Evolutionary conservation across 2,797 vertebrate species (phyloP), one percentile per base, ranked within the genome.

Genomic region (Rhyacichthys aspro): DNA sequence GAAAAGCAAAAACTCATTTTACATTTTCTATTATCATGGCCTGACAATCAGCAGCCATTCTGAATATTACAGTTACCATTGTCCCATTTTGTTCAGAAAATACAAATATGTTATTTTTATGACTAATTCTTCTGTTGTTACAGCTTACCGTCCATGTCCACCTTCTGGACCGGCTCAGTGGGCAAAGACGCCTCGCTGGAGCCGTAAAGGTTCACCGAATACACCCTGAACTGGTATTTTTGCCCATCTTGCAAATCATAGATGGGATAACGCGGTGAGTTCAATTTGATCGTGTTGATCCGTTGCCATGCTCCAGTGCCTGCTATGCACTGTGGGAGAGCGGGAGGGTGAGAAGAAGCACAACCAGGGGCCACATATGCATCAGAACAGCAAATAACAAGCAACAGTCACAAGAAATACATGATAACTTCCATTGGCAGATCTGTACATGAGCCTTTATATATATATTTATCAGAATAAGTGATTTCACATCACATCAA

Each of bases 241-340:
- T 95, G 94, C 66, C 93, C 94, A 54, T 97, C 96, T 8, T 93
- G 94, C 63, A 99, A 93, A 88, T 98, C 95, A 70, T 95, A 99
- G 50, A 99, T 90, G 0, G 97, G 95, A 37, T 92, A 97, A 48
- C 96, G 95, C 0, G 97, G 97, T 1, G 96, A 96, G 75, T 88
- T 90, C 72, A 97, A 93, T 8, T 93, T 90, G 55, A 93, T 91
- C 0, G 94, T 89, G 59, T 98, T 95, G 86, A 97, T 91, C 78
- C 93, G 92, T 86, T 97, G 96, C 98, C 98, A 99, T 19, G 94
- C 67, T 88, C 93, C 68, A 91, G 93, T 89, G 92, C 83, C 43
- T 80, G 94, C 95, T 94, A 87, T 8, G 64, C 85, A 90, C 90
- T 93, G 81, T 68, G 71, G 79, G 72, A 79, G 49, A 63, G 70